phyloP scores from a whole-genome alignment of 2,888 invertebrate genomes.

The Hydraecia micacea region DNA sequence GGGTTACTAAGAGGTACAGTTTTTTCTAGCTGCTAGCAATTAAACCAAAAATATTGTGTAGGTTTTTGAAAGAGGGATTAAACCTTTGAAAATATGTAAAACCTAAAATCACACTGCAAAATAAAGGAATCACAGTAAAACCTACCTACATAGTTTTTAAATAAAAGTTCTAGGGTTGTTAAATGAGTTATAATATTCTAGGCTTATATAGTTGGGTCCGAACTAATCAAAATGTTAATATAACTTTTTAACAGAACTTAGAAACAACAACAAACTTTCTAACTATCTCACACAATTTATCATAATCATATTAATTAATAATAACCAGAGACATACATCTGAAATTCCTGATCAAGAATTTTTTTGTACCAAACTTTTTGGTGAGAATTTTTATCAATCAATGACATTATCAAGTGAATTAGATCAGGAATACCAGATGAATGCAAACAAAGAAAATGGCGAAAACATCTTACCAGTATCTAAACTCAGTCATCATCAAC shows the following conservation, averaged over 20 bases:
- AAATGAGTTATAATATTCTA: neutral
- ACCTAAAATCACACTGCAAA: neutral
- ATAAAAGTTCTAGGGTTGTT: neutral
- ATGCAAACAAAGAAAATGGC: slow-evolving; percentile 20
- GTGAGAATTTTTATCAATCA: slow-evolving; percentile 5
- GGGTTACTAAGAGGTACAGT: neutral
- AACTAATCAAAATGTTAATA: slow-evolving; percentile 15
- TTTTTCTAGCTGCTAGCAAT: slow-evolving; percentile 18
- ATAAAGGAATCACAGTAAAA: neutral
- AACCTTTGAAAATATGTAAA: neutral
- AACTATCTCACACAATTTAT: slow-evolving; percentile 45
- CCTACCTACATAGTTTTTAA: neutral
- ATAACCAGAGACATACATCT: slow-evolving; percentile 23
- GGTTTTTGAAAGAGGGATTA: neutral
- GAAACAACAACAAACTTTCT: slow-evolving; percentile 46
- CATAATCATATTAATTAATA: slow-evolving; percentile 15
- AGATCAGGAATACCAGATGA: slow-evolving; percentile 20
- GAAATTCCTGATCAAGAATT: slow-evolving; percentile 13
- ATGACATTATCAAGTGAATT: slow-evolving; percentile 8
- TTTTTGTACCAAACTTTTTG: neutral
- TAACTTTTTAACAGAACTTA: slow-evolving; percentile 52
- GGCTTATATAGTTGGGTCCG: neutral
- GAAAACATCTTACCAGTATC: slow-evolving; percentile 38
- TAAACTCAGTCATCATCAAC: slow-evolving; percentile 80
- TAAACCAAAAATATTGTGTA: neutral